Conservation (phyloP, 2,113 vertebrate species). For the Ellobius talpinus region DNA sequence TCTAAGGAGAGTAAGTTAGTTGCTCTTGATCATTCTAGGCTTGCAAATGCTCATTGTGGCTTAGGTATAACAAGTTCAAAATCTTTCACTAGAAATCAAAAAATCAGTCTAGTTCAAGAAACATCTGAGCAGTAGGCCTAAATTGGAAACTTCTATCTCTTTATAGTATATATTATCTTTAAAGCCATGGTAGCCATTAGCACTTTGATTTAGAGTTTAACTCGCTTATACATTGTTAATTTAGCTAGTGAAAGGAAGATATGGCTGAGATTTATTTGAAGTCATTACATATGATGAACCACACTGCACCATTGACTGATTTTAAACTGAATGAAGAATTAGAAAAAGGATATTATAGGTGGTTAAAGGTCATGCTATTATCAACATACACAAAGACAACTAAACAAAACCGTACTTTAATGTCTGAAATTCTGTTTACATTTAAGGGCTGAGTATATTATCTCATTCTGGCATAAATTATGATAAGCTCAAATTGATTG, state of each 20-base stretch:
- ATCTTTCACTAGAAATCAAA: constrained; percentile 24
- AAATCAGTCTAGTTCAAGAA: constrained; percentile 6
- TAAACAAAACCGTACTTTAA: not conserved
- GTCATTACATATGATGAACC: not conserved
- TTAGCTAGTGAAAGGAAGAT: not conserved
- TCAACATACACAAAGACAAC: not conserved
- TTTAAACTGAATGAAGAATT: constrained; percentile 2
- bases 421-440: not conserved
- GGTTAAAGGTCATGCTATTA: not conserved
- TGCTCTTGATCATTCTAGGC: constrained; percentile 15
- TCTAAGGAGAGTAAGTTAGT: not conserved
- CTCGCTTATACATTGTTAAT: constrained; percentile 10
- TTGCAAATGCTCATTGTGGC: not conserved
- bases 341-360: not conserved
- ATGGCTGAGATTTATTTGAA: not conserved
- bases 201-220: not conserved
- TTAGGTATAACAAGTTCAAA: constrained; percentile 29
- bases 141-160: constrained; percentile 41
- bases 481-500: constrained; percentile 6
- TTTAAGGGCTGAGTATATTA: not conserved
- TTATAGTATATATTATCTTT: not conserved
- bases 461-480: not conserved
- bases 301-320: not conserved
- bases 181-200: not conserved
- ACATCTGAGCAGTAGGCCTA: constrained; percentile 16